Evolutionary conservation across 2,888 invertebrate genomes (phyloP).

Genomic region (Agrilus biguttatus): DNA sequence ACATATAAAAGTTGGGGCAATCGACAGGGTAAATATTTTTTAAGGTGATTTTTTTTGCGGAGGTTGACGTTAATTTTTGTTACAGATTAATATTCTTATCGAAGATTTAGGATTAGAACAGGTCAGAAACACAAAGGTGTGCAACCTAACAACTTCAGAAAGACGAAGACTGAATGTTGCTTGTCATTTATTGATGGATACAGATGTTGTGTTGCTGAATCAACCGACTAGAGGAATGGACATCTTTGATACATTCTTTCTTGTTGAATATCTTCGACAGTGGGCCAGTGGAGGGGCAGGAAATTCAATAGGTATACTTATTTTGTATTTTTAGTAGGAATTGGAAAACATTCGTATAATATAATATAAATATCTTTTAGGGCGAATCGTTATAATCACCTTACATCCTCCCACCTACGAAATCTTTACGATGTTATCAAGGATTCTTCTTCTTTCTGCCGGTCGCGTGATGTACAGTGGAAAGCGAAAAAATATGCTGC

Average conservation of each 20-base stretch:
- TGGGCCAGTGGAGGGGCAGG: conserved; percentile 52
- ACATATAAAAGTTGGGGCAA: conserved; percentile 55
- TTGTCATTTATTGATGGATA: conserved; percentile 73
- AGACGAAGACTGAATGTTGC: conserved; percentile 77
- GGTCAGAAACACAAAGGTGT: conserved; percentile 74
- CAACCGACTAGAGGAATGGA: conserved; percentile 83
- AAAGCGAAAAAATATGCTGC: conserved; percentile 74
- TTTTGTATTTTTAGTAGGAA: no score
- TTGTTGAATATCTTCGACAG: conserved; percentile 85
- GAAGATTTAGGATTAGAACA: conserved; percentile 85
- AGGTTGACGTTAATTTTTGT: conserved; percentile 10
- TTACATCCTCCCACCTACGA: conserved; percentile 91
- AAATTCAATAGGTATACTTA: conserved; percentile 23
- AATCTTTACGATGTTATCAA: conserved; percentile 84
- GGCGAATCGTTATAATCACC: conserved; percentile 78
- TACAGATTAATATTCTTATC: conserved; percentile 72
- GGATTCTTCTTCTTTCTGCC: conserved; percentile 74
- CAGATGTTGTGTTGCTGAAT: conserved; percentile 75
- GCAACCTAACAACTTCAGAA: conserved; percentile 77
- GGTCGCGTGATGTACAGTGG: conserved; percentile 88
- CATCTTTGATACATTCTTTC: conserved; percentile 90
- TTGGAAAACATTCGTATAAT: no score
- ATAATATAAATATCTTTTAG: conserved; percentile 18
- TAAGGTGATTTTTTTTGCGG: neutral
- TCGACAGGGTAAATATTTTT: conserved; percentile 44